phyloP scores from a whole-genome alignment of 2,113 vertebrate genomes.

The Nannobrachium achirus region DNA sequence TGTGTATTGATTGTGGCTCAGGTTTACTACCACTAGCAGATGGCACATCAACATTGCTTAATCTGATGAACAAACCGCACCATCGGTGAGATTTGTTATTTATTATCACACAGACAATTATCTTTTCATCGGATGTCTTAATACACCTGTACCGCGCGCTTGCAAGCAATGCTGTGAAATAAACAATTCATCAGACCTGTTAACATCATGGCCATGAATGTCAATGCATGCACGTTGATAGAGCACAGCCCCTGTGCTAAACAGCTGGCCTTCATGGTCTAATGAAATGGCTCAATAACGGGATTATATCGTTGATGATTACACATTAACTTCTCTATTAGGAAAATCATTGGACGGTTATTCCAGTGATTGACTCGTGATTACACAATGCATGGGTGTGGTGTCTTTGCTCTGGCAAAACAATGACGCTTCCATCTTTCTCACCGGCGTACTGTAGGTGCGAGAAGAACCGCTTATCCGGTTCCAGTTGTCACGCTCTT shows the following conservation, averaged over 20 bases:
- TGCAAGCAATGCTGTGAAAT: neutral
- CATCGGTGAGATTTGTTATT: constrained; percentile 38
- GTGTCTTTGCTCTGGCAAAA: neutral
- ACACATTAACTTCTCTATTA: constrained; percentile 5
- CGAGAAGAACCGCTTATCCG: too few relatives aligned
- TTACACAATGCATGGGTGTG: neutral
- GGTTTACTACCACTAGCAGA: constrained; percentile 39
- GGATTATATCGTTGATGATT: constrained; percentile 20
- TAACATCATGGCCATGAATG: neutral
- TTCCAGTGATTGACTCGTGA: constrained; percentile 5
- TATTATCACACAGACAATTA: constrained; percentile 12
- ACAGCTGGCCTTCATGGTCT: constrained; percentile 2
- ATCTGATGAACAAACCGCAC: constrained; percentile 29
- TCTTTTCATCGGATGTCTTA: neutral
- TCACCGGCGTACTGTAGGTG: too few relatives aligned
- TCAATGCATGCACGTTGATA: neutral
- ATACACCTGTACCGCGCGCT: neutral
- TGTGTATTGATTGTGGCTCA: constrained; percentile 36
- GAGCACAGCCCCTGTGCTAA: neutral
- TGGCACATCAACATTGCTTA: constrained; percentile 28
- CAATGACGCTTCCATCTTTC: neutral
- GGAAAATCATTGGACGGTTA: constrained; percentile 11
- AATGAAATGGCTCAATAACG: constrained; percentile 16
- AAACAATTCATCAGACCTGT: neutral
- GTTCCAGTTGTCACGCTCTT: too few relatives aligned